Evolutionary conservation across 2,113 vertebrate genomes (phyloP), one percentile per base, ranked within the genome.

Genomic region (Etheostoma spectabile): DNA sequence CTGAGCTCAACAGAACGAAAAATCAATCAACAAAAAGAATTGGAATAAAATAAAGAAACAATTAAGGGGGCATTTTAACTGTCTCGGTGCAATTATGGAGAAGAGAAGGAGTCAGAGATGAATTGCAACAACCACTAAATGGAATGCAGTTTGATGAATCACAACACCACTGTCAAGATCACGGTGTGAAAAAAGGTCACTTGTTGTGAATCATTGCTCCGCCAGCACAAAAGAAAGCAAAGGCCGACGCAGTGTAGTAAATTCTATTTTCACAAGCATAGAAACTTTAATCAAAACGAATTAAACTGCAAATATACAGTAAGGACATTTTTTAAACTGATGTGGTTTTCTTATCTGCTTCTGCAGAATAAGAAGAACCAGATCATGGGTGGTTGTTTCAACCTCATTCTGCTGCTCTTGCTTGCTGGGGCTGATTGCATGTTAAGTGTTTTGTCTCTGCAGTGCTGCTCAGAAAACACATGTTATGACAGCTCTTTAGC

Each of bases 161-260:
- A 79, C 45, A 53, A 75, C 55, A 53, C 72, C 53, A 27, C 82
- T 87, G 86, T 88, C 80, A 83, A 80, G 81, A 80, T 69, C 75
- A 57, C 1, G 62, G 61, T 84, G 85, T 72, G 70, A 86, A 72
- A 91, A 42, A 88, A 88, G 91, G 86, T 93, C 84, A 87, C 70
- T 35, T 2, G 74, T 72, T 65, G 62, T 89, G 88, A 87, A 72
- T 90, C 79, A 77, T 80, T 38, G 71, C 79, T 74, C 68, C 12
- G n/a, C 30, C 60, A 5, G 59, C 33, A 33, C 59, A 24, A 4
- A 66, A 48, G 61, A 64, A 73, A 11, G 8, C 12, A 2, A 77
- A 83, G 55, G 55, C 22, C 4, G 18, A 62, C 12, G 18, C 65
- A 3, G n/a, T 1, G 35, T 2, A 22, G 19, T 45, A 60, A 81